These are phyloP conservation scores for Scolanthus callimorphus DNA, from an alignment of 92 coral and sea anemone species.

Conservation along the genomic window DNA sequence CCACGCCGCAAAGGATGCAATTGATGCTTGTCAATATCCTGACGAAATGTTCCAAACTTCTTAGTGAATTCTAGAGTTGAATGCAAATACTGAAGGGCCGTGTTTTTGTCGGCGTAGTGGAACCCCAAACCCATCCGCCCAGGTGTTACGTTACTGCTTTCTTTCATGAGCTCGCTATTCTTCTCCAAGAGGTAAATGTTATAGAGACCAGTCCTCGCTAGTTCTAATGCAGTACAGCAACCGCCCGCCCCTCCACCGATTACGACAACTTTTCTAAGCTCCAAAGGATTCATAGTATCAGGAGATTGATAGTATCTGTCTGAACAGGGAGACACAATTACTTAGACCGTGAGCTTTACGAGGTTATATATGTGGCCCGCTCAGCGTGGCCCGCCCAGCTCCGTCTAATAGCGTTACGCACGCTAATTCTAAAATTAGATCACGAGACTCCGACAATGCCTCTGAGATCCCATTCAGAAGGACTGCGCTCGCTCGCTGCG, in stretches of 20 bases:
- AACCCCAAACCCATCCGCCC: conserved; percentile 66
- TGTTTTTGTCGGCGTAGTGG: conserved; percentile 51
- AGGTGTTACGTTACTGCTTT: conserved; percentile 46
- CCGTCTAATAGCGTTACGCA: too few relatives aligned
- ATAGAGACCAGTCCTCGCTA: conserved; percentile 35
- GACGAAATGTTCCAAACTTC: conserved; percentile 43
- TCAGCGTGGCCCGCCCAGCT: too few relatives aligned
- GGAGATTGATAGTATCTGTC: too few relatives aligned
- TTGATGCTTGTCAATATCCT: conserved; percentile 19
- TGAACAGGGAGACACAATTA: too few relatives aligned
- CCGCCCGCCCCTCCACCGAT: conserved; percentile 74
- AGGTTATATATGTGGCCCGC: too few relatives aligned
- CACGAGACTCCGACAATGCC: too few relatives aligned
- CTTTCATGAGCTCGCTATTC: conserved; percentile 38
- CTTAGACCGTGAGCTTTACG: too few relatives aligned
- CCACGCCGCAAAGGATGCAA: conserved; percentile 59
- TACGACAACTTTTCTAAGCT: not conserved
- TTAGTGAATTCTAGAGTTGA: conserved; percentile 42
- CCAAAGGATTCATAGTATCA: not conserved
- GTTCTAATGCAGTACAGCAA: conserved; percentile 51
- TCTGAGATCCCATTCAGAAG: too few relatives aligned
- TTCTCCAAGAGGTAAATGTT: conserved; percentile 45
- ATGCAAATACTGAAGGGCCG: conserved; percentile 40
- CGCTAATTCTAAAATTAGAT: too few relatives aligned
- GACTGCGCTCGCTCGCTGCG: too few relatives aligned